Evolutionary conservation across 2,113 vertebrate species (phyloP).

Genomic region (Ploceus nigricollis): DNA sequence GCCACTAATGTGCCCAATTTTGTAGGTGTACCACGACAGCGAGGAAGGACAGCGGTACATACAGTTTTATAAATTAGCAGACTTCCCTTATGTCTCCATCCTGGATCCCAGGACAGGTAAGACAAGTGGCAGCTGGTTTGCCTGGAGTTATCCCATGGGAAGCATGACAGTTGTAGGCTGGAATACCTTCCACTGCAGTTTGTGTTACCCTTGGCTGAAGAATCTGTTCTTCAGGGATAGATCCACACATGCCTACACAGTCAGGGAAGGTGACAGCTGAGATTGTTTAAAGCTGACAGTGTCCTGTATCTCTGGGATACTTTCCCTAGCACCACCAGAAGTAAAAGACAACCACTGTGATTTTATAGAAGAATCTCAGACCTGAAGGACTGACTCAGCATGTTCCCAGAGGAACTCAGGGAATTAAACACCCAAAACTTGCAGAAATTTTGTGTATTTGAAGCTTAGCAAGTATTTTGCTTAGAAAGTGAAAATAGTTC

Average conservation of each 20-base stretch:
- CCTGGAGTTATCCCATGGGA: background rate
- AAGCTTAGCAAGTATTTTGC: background rate
- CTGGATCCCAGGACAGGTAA: slow-evolving; percentile 95
- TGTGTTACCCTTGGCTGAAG: background rate
- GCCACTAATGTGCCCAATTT: background rate
- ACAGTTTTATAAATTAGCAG: slow-evolving; percentile 97
- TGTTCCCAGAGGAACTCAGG: background rate
- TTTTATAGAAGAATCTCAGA: background rate
- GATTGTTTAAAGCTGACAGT: background rate
- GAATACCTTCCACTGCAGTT: background rate
- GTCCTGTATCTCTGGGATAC: background rate
- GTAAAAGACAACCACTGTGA: background rate
- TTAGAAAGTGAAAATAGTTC: background rate
- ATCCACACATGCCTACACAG: background rate
- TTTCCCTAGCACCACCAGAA: background rate
- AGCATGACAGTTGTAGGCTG: background rate
- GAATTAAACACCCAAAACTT: background rate
- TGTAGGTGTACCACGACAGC: slow-evolving; percentile 96
- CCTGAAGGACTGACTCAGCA: background rate
- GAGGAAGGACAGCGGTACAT: slow-evolving; percentile 98
- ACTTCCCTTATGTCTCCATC: slow-evolving; percentile 98
- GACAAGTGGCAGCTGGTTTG: background rate
- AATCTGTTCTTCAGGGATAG: background rate
- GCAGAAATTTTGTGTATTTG: background rate
- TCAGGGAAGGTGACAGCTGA: background rate